Percentiles rank a stretch among this genome's conserved stretches.
phyloP scores from a whole-genome alignment of 2,888 invertebrate species.

The Patella depressa region DNA sequence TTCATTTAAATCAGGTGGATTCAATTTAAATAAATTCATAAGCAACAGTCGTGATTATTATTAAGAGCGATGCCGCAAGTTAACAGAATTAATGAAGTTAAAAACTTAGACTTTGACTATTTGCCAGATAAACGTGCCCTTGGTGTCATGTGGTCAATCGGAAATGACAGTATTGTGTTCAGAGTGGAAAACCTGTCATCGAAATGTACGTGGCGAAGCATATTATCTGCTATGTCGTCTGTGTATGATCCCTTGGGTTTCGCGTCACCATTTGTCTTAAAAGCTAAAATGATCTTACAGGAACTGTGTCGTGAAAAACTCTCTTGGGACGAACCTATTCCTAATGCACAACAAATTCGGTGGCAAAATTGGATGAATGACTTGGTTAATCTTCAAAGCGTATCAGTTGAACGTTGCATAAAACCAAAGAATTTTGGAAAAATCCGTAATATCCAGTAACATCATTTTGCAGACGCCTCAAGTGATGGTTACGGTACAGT shows the following conservation, averaged over 20 bases:
- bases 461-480: constrained; percentile 18
- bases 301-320: background rate
- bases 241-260: constrained; percentile 22
- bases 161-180: constrained; percentile 28
- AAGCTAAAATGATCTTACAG: constrained; percentile 20
- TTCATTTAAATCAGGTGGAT: constrained; percentile 26
- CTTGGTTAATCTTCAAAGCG: background rate
- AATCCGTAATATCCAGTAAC: background rate
- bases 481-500: constrained; percentile 16
- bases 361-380: constrained; percentile 17
- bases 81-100: constrained; percentile 28
- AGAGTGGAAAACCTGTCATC: constrained; percentile 12
- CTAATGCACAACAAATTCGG: background rate
- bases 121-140: constrained; percentile 32
- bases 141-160: constrained; percentile 30
- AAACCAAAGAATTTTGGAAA: constrained; percentile 6
- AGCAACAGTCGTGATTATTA: constrained; percentile 32
- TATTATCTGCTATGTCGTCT: constrained; percentile 2
- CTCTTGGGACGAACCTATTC: constrained; percentile 12
- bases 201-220: background rate
- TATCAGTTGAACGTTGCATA: background rate
- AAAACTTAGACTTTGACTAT: constrained; percentile 6
- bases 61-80: constrained; percentile 31
- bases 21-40: constrained; percentile 38
- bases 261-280: constrained; percentile 14